These are phyloP conservation scores for Campoplex nolae DNA, from an alignment of 2,888 invertebrate species.

Conservation along the genomic window DNA sequence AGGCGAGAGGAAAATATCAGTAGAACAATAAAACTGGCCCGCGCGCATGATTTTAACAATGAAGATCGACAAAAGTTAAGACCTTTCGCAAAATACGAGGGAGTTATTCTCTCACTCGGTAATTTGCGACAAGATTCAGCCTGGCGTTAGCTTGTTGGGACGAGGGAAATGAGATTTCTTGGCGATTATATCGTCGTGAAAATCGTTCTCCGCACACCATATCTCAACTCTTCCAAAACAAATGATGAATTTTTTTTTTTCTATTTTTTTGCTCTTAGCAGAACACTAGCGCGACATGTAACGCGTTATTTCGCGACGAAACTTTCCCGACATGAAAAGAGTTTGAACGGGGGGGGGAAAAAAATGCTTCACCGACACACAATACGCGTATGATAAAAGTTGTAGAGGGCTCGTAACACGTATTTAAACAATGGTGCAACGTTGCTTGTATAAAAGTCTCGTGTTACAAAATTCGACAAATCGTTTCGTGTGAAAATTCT, in stretches of 20 bases:
- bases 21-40: constrained; percentile 22
- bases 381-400: neutral
- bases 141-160: neutral
- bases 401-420: constrained; percentile 39
- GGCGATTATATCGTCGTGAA: constrained; percentile 78
- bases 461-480: constrained; percentile 71
- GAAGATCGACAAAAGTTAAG: constrained; percentile 37
- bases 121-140: constrained; percentile 15
- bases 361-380: neutral
- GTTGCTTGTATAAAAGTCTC: constrained; percentile 9
- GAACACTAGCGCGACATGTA: constrained; percentile 49
- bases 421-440: constrained; percentile 54
- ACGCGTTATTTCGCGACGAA: constrained; percentile 64
- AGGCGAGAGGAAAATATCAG: neutral
- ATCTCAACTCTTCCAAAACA: constrained; percentile 70
- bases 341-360: constrained; percentile 5
- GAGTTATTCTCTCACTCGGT: neutral
- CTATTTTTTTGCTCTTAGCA: neutral
- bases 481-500: constrained; percentile 68
- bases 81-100: constrained; percentile 9
- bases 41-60: constrained; percentile 31
- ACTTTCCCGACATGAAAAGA: constrained; percentile 55
- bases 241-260: constrained; percentile 13
- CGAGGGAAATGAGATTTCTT: constrained; percentile 73
- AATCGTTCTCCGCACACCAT: constrained; percentile 68